Evolutionary conservation across 2,888 invertebrate genomes (phyloP).

Genomic region (Stenolophus ochropezus): DNA sequence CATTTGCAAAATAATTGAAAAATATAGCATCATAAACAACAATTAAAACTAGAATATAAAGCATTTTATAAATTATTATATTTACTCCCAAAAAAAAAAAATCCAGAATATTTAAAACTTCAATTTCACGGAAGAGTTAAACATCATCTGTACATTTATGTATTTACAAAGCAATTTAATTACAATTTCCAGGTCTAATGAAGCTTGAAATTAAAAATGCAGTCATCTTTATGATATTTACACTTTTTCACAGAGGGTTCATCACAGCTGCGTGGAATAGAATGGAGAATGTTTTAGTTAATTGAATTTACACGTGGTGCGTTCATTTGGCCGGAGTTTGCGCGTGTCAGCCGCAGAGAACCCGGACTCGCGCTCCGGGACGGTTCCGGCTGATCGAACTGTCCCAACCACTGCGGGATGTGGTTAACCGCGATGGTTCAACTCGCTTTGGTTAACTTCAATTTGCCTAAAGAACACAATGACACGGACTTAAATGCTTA

Average conservation of each 20-base stretch:
- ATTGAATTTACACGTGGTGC: constrained; percentile 38
- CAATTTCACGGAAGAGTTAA: constrained; percentile 24
- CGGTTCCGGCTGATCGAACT: constrained; percentile 46
- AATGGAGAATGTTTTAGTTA: constrained; percentile 8
- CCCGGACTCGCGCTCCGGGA: neutral
- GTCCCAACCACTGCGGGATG: constrained; percentile 36
- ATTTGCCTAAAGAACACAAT: neutral
- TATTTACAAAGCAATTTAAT: constrained; percentile 48
- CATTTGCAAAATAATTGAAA: neutral
- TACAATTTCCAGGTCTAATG: constrained; percentile 44
- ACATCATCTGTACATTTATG: neutral
- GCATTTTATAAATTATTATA: neutral
- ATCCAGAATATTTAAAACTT: neutral
- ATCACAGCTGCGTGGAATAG: neutral
- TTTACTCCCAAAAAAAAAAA: neutral
- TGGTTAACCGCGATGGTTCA: constrained; percentile 15
- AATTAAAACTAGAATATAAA: neutral
- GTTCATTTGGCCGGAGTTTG: constrained; percentile 6
- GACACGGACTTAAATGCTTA: no score
- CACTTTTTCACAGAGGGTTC: constrained; percentile 8
- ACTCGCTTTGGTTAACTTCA: neutral
- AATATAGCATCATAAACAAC: neutral
- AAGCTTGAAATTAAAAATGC: constrained; percentile 50
- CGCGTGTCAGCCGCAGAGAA: constrained; percentile 13
- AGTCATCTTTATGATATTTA: constrained; percentile 36